These are phyloP conservation scores for Propithecus perrieri DNA, from an alignment of 2,797 vertebrate genomes.

Conservation along the genomic window DNA sequence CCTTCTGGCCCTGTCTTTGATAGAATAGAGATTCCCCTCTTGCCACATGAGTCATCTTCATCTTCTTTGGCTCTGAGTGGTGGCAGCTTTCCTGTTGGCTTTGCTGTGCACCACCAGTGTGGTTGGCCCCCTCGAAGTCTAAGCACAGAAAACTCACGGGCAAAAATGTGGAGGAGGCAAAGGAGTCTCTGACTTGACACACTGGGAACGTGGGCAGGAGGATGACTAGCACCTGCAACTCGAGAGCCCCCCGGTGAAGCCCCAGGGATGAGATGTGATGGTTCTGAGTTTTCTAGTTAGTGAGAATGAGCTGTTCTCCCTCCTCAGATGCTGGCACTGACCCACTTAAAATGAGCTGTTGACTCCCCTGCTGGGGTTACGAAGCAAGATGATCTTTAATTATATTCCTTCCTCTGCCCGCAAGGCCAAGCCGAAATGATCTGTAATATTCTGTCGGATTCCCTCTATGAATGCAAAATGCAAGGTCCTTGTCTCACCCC, in stretches of 20 bases:
- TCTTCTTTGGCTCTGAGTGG: neutral
- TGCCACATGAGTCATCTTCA: neutral
- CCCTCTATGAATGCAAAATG: neutral
- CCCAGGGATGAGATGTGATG: neutral
- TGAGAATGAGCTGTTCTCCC: neutral
- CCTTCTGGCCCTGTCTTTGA: neutral
- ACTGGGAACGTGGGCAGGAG: neutral
- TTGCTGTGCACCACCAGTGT: accelerated
- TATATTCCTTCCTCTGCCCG: neutral
- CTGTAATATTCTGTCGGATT: too few species aligned
- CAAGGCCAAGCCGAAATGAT: neutral
- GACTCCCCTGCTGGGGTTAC: neutral
- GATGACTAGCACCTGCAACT: accelerated
- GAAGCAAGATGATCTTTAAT: neutral
- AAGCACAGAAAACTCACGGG: neutral
- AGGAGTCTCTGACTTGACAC: accelerated
- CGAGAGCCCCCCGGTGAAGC: neutral
- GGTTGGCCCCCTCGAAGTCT: neutral
- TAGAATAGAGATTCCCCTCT: neutral
- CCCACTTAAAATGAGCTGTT: neutral
- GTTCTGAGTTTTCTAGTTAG: neutral
- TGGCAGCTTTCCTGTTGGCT: neutral
- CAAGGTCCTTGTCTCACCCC: neutral
- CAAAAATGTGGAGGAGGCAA: neutral
- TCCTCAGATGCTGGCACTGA: neutral